Conservation (phyloP, 2,113 vertebrate species). For the Coptodon rendalli region DNA sequence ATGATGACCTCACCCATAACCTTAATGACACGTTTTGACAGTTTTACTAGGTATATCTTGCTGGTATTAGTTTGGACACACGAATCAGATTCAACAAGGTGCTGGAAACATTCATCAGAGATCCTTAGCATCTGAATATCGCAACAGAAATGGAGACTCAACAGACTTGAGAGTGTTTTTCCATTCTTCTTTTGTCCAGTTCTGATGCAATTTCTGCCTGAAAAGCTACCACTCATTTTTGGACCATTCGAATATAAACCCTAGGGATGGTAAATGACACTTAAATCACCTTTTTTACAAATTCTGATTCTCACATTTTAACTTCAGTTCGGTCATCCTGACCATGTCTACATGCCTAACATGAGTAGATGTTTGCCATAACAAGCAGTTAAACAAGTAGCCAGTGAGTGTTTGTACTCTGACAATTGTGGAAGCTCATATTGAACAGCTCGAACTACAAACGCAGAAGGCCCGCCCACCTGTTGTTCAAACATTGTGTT, state of each 20-base stretch:
- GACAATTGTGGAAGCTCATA: background rate
- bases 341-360: background rate
- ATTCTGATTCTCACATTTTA: background rate
- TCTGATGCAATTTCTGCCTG: fast-evolving
- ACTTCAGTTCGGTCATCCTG: background rate
- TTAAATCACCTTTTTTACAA: background rate
- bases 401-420: background rate
- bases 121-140: background rate
- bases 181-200: background rate
- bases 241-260: fast-evolving
- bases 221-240: background rate
- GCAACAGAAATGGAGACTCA: background rate
- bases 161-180: background rate
- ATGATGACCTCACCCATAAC: background rate
- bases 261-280: background rate
- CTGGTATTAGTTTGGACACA: background rate
- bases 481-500: background rate
- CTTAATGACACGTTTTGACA: background rate
- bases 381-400: background rate
- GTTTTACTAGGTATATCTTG: background rate
- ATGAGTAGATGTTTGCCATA: background rate
- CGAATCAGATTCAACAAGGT: background rate
- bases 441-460: background rate
- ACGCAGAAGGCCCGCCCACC: background rate
- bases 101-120: background rate